Conservation (phyloP, 1,140 invertebrate species). For the Euura lappo region DNA sequence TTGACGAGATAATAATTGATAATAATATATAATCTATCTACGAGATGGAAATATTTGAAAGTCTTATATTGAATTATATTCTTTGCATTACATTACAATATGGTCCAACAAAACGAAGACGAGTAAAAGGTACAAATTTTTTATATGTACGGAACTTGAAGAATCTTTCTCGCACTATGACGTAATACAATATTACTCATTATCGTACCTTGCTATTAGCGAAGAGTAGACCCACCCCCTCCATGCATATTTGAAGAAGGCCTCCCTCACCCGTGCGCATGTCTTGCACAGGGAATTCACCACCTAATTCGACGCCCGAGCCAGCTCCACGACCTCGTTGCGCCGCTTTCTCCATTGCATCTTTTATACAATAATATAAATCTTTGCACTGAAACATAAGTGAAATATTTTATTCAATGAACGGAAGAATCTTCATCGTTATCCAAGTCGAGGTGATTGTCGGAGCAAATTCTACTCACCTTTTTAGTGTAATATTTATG, state of each 20-base stretch:
- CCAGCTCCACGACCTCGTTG: constrained; percentile 77
- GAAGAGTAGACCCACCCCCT: constrained; percentile 97
- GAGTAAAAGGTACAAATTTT: not conserved
- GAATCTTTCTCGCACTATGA: not conserved
- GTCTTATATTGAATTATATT: constrained; percentile 2
- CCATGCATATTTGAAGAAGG: constrained; percentile 98
- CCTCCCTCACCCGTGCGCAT: constrained; percentile 96
- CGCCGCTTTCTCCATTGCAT: constrained; percentile 97
- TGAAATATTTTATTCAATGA: not conserved
- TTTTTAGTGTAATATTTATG: constrained; percentile 99
- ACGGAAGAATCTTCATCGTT: not conserved
- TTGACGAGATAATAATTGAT: not conserved
- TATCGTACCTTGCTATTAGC: constrained; percentile 95
- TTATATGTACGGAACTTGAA: not conserved
- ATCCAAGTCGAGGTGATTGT: not conserved
- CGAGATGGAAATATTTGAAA: constrained; percentile 8
- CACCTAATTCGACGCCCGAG: constrained; percentile 85
- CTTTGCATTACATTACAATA: constrained; percentile 16
- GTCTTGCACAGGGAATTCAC: constrained; percentile 98
- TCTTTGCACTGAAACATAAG: constrained; percentile 87
- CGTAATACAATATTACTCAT: not conserved
- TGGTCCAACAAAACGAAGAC: not conserved
- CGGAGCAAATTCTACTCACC: constrained; percentile 62
- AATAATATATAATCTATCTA: not conserved
- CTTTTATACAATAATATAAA: constrained; percentile 98